These are phyloP conservation scores for Drosophila subpulchrella DNA, from an alignment of 1,140 invertebrate species.

Conservation along the genomic window DNA sequence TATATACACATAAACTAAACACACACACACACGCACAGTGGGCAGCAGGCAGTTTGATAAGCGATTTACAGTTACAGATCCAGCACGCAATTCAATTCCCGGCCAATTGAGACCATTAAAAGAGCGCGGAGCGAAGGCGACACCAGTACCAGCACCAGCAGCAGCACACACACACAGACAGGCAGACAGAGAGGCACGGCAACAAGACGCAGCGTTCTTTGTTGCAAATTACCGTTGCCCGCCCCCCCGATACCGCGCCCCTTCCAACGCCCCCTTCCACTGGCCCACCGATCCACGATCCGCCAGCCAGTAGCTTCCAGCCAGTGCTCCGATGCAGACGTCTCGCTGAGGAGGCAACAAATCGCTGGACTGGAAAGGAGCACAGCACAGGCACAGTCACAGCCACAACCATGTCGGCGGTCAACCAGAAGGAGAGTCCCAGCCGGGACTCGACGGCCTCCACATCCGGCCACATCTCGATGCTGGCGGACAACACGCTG, in stretches of 20 bases:
- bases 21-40: neutral
- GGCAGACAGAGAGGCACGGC: constrained; percentile 17
- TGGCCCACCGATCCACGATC: constrained; percentile 34
- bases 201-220: constrained; percentile 40
- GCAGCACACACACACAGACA: constrained; percentile 20
- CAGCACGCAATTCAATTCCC: constrained; percentile 49
- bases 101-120: constrained; percentile 23
- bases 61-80: constrained; percentile 32
- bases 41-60: constrained; percentile 15
- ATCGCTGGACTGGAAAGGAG: constrained; percentile 13
- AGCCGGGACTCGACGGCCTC: constrained; percentile 81
- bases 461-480: constrained; percentile 76
- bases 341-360: constrained; percentile 11
- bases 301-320: constrained; percentile 60
- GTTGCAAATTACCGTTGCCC: constrained; percentile 61
- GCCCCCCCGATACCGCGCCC: constrained; percentile 44
- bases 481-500: constrained; percentile 68
- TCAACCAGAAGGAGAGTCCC: constrained; percentile 82
- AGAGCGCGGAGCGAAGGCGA: neutral
- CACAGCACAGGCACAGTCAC: neutral
- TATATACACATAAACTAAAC: constrained; percentile 11
- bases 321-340: constrained; percentile 65
- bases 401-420: constrained; percentile 61
- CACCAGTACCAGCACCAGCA: constrained; percentile 13
- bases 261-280: constrained; percentile 25